A percentile compares a stretch with the other conserved stretches of the same genome.
phyloP scores from a whole-genome alignment of 2,113 vertebrate species.

The Zapus hudsonius region DNA sequence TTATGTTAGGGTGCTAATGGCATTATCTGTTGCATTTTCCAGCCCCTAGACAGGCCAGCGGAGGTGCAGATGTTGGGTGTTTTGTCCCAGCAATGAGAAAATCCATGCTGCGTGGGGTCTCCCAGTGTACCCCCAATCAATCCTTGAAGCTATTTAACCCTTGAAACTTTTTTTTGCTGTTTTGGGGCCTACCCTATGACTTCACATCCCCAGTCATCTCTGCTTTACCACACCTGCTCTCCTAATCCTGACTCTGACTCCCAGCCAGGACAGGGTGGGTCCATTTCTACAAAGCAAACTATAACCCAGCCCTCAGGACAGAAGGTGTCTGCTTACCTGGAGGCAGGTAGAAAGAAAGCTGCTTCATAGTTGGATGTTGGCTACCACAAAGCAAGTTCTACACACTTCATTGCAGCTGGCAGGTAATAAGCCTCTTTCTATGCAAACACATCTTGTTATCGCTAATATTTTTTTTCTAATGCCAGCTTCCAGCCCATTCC shows the following conservation, averaged over 20 bases:
- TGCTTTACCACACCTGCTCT: not conserved
- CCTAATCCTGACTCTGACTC: not conserved
- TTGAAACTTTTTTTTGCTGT: not conserved
- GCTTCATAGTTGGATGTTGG: constrained; percentile 1
- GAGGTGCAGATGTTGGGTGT: no score
- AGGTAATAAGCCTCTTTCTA: constrained; percentile 67
- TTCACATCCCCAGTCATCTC: not conserved
- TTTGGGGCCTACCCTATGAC: not conserved
- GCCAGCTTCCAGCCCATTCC: constrained; percentile 57
- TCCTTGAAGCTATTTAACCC: not conserved
- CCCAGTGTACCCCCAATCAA: not conserved
- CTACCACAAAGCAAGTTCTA: not conserved
- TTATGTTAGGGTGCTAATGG: not conserved
- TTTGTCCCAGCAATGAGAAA: no score
- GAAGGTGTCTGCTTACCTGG: not conserved
- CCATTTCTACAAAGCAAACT: not conserved
- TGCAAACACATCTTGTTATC: constrained; percentile 49
- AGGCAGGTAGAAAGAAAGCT: constrained; percentile 11
- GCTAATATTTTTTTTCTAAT: constrained; percentile 66
- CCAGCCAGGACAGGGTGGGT: not conserved
- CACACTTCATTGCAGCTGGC: constrained; percentile 37
- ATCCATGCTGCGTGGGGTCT: not conserved
- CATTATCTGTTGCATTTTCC: not conserved
- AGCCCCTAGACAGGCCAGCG: not conserved
- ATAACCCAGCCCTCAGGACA: not conserved